phyloP scores from a whole-genome alignment of 2,888 invertebrate species.

The Vesta saturnalis region DNA sequence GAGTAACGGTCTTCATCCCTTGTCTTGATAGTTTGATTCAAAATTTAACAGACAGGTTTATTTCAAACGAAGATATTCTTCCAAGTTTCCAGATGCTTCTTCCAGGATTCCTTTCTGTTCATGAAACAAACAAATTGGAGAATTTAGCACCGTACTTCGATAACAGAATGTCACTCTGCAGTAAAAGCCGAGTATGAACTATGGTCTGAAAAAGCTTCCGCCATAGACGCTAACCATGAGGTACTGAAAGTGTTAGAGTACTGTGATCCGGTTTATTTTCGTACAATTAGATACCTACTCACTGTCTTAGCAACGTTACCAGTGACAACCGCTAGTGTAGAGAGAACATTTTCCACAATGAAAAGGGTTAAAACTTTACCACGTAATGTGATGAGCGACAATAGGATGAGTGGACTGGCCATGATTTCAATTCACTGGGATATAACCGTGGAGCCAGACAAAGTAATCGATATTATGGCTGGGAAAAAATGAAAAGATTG shows the following conservation, averaged over 20 bases:
- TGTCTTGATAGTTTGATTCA: neutral
- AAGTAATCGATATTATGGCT: too few relatives aligned
- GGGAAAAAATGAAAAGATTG: too few relatives aligned
- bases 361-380: too few relatives aligned
- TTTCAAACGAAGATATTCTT: conserved; percentile 17
- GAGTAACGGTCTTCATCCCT: conserved; percentile 4
- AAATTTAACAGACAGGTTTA: conserved; percentile 2
- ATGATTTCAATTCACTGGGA: too few relatives aligned
- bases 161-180: conserved; percentile 15
- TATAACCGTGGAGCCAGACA: too few relatives aligned
- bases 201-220: conserved; percentile 22
- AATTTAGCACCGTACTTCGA: conserved; percentile 21
- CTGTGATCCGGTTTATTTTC: conserved; percentile 17
- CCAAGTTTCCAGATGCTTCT: conserved; percentile 12
- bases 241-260: conserved; percentile 22
- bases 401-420: too few relatives aligned
- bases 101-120: conserved; percentile 12
- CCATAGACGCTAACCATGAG: conserved; percentile 16
- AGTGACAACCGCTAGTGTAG: too few relatives aligned
- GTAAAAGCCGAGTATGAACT: conserved; percentile 24
- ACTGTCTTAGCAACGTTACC: conserved; percentile 9
- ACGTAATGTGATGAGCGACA: too few relatives aligned
- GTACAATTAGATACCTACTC: conserved; percentile 17
- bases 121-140: conserved; percentile 18
- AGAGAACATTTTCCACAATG: too few relatives aligned